These are phyloP conservation scores for Coenobita brevimanus DNA, from an alignment of 1,140 invertebrate species.

Conservation along the genomic window DNA sequence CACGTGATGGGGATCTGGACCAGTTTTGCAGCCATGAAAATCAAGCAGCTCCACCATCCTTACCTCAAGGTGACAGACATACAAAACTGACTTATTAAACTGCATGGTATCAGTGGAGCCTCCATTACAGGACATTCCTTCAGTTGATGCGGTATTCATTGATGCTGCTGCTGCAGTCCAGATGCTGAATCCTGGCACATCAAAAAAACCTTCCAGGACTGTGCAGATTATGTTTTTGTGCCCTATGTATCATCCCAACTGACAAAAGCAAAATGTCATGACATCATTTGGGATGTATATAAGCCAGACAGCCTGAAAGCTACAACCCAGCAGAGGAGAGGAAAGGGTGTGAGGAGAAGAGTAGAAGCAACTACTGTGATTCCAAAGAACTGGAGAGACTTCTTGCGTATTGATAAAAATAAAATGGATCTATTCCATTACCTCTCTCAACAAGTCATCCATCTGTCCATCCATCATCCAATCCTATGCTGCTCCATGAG, in stretches of 20 bases:
- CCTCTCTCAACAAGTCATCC: neutral
- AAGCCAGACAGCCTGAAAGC: neutral
- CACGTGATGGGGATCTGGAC: conserved; percentile 32
- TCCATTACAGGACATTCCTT: neutral
- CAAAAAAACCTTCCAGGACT: neutral
- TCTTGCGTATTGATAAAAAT: neutral
- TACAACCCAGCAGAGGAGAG: neutral
- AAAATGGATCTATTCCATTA: neutral
- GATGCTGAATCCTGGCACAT: neutral
- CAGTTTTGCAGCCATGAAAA: conserved; percentile 32
- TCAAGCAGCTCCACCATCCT: conserved; percentile 13
- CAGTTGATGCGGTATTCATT: neutral
- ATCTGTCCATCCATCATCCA: too few species aligned
- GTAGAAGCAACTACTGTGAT: neutral
- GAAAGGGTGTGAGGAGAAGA: neutral
- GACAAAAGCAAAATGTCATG: neutral
- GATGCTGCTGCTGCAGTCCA: neutral
- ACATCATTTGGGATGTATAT: conserved; percentile 1
- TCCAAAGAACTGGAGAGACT: neutral
- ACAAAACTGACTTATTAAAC: conserved; percentile 5
- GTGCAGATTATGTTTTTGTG: neutral
- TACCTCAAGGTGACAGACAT: neutral
- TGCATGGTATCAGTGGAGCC: neutral
- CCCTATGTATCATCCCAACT: neutral
- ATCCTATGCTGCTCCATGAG: too few species aligned